Evolutionary conservation across 2,888 invertebrate species (phyloP), one percentile per base, ranked within the genome.

Genomic region (Tetropium fuscum): DNA sequence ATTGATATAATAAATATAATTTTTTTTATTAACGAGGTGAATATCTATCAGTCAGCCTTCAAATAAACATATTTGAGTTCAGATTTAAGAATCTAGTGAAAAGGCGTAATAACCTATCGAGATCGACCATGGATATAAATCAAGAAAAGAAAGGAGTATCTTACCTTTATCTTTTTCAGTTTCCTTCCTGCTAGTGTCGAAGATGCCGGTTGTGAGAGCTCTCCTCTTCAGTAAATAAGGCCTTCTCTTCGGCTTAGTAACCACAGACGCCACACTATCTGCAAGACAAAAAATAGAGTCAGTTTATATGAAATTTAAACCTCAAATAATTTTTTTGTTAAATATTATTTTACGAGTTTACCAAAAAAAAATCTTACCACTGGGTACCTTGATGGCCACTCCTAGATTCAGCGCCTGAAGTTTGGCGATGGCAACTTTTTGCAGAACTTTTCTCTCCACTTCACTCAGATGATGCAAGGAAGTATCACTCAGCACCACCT

Each of bases 391-490:
- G 75, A 95, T 87, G 63, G 87, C 84, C 65, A 92, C 91, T 27
- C 94, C 95, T 20, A 95, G 87, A 82, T 94, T 93, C 73, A 94
- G 86, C 70, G 93, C 92, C 79, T 93, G 92, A 58, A 97, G 87
- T 79, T 94, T 90, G 15, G 93, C 92, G 22, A 95, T 84, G 0
- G 95, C 94, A 43, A 97, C 91, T 76, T 93, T 90, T 83, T 93
- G 93, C 60, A 97, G 85, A 49, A 93, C 89, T 66, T 90, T 85
- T 59, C 92, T 83, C 82, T 95, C 94, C 67, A 92, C 86, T 73
- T 94, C 94, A 72, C 88, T 89, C 63, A 95, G 86, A 43, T 89
- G 86, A 59, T 92, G 86, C 72, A 94, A 83, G 45, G 87, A 87
- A 34, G 90, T 88, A 75, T 91, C 90, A 58, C 87, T 84, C 69